Conservation (phyloP, 2,888 invertebrate species). For the Mesorhabditis sp. region DNA sequence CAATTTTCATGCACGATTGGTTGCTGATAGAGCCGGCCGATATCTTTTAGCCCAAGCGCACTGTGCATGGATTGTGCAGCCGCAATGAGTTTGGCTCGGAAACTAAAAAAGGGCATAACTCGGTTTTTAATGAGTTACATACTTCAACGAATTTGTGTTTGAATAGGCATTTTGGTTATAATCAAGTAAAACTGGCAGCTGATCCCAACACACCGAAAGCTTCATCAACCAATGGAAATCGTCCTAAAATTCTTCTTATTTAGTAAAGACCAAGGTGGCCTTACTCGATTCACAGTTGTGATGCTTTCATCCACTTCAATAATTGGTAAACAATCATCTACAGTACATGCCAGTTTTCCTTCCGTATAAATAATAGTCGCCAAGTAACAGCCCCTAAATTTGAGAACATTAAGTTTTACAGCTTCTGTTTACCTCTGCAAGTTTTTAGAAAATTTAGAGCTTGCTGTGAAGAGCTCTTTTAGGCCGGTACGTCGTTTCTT, state of each 20-base stretch:
- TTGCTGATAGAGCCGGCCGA: constrained; percentile 89
- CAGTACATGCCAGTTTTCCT: constrained; percentile 89
- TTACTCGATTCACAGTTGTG: constrained; percentile 15
- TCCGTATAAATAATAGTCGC: constrained; percentile 90
- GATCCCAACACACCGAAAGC: constrained; percentile 90
- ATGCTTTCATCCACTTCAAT: constrained; percentile 57
- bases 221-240: constrained; percentile 98
- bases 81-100: constrained; percentile 73
- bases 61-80: constrained; percentile 85
- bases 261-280: too few relatives aligned
- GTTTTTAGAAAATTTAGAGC: constrained; percentile 87
- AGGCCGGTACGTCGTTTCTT: constrained; percentile 64
- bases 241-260: constrained; percentile 25
- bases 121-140: neutral
- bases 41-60: constrained; percentile 77
- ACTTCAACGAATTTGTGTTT: constrained; percentile 37
- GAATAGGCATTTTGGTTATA: constrained; percentile 33
- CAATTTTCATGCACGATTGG: constrained; percentile 82
- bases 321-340: constrained; percentile 92
- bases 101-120: constrained; percentile 20
- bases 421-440: constrained; percentile 7
- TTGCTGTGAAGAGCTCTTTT: constrained; percentile 87
- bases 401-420: neutral
- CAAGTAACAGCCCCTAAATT: constrained; percentile 81
- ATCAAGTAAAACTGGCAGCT: constrained; percentile 35